Evolutionary conservation across 2,797 vertebrate species (phyloP).

Genomic region (Allobates femoralis): DNA sequence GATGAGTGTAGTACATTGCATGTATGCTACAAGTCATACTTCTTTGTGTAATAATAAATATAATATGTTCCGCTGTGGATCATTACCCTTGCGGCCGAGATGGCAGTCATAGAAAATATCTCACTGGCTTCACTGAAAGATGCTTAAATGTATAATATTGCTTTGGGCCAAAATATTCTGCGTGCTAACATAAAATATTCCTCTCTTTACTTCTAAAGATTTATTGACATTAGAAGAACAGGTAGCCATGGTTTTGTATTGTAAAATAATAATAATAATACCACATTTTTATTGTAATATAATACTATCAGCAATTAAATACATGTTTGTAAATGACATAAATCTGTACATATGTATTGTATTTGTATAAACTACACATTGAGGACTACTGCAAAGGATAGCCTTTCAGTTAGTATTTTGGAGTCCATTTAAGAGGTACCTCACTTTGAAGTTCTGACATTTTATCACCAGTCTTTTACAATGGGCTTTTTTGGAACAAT

Average conservation of each 20-base stretch:
- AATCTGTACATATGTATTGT: not conserved
- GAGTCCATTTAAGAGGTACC: not conserved
- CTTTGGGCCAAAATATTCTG: constrained; percentile 16
- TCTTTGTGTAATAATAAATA: constrained; percentile 12
- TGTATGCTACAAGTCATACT: constrained; percentile 12
- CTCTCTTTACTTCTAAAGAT: not conserved
- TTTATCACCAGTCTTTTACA: not conserved
- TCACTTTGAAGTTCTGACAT: not conserved
- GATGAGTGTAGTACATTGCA: not conserved
- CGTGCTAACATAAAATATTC: constrained; percentile 21
- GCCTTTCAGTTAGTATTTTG: not conserved
- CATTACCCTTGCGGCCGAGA: constrained; percentile 1
- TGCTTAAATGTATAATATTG: constrained; percentile 3
- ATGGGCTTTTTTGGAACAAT: not conserved
- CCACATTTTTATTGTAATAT: not conserved
- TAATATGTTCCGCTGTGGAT: constrained; percentile 27
- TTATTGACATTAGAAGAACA: not conserved
- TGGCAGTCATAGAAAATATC: not conserved
- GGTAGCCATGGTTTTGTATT: not conserved
- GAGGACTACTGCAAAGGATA: not conserved
- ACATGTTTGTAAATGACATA: not conserved
- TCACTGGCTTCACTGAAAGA: constrained; percentile 8
- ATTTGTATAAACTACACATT: not conserved
- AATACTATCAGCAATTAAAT: not conserved
- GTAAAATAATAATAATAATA: not conserved